Base-by-base conservation (phyloP, 2,113 vertebrate genomes). In the Macaca mulatta region DNA sequence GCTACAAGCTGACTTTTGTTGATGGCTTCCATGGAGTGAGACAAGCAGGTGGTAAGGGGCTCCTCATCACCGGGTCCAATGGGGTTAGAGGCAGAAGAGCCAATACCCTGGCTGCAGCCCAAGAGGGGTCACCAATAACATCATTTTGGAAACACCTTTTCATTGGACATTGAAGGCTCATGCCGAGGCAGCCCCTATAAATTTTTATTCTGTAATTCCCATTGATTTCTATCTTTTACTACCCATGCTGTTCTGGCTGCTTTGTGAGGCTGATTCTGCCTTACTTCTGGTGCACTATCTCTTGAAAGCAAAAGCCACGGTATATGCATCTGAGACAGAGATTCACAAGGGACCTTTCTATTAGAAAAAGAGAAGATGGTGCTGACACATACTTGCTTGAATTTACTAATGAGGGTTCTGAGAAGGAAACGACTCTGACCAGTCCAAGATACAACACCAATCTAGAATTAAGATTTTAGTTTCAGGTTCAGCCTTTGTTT, bases 201-300 rank as follows among this genome's bases (percentile, higher is more conserved):
- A 5, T 12, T 74, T 25, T 98, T 99, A 30, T 85, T 81, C 48
- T 99, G 99, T 81, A 89, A 52, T 3, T 97, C 89, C 0, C 99
- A 99, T 93, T 92, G 99, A 99, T 30, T 97, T 98, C 52, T 89
- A 98, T 25, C 98, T 99, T 84, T 94, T 55, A 98, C 98, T 1
- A 82, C 98, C 6, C 86, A 98, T 23, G 75, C 94, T 6, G 40
- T 90, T 30, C 57, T 99, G 91, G 97, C 98, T 0, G 3, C 9
- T 38, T 96, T 99, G 20, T 98, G 99, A 94, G 98, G 98, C 92
- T 89, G 98, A 50, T 99, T 99, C 92, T 99, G 99, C 87, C 98
- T 99, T 90, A 94, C 97, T 40, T 97, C 94, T 98, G 57, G 98
- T 67, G 94, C 99, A 99, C 92, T 99, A 99, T 52, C 8, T 98